A percentile compares a stretch with the other conserved stretches of the same genome.
Evolutionary conservation across 23 tunicate genomes (phyloP).

Genomic region (Halocynthia roretzi): DNA sequence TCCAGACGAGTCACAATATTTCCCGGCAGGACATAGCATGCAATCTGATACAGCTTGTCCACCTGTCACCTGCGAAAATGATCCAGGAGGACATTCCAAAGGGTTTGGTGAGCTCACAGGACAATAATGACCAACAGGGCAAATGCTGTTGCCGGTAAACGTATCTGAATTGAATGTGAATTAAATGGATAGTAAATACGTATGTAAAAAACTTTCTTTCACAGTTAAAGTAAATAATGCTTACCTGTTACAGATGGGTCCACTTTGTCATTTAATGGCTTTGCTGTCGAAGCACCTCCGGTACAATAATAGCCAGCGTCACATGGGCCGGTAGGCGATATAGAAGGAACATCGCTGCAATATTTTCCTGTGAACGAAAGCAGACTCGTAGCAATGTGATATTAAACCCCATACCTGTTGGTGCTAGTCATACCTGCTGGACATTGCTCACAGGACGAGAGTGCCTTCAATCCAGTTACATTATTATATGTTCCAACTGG

Average conservation of each 20-base stretch:
- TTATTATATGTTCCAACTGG: conserved; percentile 20
- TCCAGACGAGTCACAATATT: conserved; percentile 63
- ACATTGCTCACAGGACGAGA: conserved; percentile 34
- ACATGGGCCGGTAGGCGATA: conserved; percentile 46
- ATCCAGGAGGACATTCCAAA: conserved; percentile 60
- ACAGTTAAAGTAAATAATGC: not conserved
- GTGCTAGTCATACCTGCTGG: conserved; percentile 58
- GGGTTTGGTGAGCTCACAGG: conserved; percentile 33
- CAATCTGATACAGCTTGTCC: conserved; percentile 32
- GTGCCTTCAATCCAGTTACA: not conserved
- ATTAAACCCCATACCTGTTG: not conserved
- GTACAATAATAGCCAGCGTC: conserved; percentile 77
- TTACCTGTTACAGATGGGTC: conserved; percentile 9
- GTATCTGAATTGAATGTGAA: not conserved
- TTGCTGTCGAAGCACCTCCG: conserved; percentile 49
- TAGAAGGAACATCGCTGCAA: conserved; percentile 25
- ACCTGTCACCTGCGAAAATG: conserved; percentile 35
- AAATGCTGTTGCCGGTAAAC: conserved; percentile 60
- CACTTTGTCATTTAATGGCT: conserved; percentile 36
- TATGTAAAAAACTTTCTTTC: not conserved
- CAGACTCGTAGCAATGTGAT: not conserved
- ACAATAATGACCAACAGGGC: conserved; percentile 89
- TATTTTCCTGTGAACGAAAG: conserved; percentile 26
- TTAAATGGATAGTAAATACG: not conserved
- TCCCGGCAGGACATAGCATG: conserved; percentile 83